These are phyloP conservation scores for Apomyelois bistriatella DNA, from an alignment of 2,888 invertebrate genomes.

Conservation along the genomic window DNA sequence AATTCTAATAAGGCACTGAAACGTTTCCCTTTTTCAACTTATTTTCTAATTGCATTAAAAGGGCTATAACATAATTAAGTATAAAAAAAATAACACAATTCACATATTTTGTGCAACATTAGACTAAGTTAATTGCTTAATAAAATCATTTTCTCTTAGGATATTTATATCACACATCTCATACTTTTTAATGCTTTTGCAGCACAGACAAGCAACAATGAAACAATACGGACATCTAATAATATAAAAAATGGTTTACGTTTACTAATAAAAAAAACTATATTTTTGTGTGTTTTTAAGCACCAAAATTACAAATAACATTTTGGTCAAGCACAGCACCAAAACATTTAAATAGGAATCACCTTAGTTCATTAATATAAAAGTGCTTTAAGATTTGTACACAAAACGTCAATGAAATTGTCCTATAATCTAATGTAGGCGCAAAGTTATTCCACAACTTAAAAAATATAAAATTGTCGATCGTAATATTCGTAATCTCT, in stretches of 20 bases:
- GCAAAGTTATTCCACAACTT: too few relatives aligned
- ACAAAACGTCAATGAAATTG: too few relatives aligned
- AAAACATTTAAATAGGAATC: not conserved
- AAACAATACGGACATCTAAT: too few relatives aligned
- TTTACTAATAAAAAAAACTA: too few relatives aligned
- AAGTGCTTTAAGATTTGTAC: too few relatives aligned
- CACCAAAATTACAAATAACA: too few relatives aligned
- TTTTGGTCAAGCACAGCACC: slow-evolving; percentile 7
- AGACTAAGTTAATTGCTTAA: not conserved
- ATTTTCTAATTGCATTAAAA: not conserved
- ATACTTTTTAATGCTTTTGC: too few relatives aligned
- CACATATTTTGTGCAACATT: slow-evolving; percentile 4
- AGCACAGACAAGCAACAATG: not conserved
- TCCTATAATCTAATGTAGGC: too few relatives aligned
- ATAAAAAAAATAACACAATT: not conserved
- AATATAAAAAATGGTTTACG: too few relatives aligned
- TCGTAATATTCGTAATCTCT: too few relatives aligned
- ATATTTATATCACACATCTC: not conserved
- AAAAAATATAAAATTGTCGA: not conserved
- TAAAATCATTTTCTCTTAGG: not conserved
- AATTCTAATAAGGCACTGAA: not conserved
- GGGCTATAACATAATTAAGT: not conserved
- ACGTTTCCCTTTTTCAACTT: not conserved
- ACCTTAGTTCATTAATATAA: too few relatives aligned
- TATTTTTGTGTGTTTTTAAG: too few relatives aligned